Conservation (phyloP, 2,113 vertebrate species). For the Centropus bengalensis region DNA sequence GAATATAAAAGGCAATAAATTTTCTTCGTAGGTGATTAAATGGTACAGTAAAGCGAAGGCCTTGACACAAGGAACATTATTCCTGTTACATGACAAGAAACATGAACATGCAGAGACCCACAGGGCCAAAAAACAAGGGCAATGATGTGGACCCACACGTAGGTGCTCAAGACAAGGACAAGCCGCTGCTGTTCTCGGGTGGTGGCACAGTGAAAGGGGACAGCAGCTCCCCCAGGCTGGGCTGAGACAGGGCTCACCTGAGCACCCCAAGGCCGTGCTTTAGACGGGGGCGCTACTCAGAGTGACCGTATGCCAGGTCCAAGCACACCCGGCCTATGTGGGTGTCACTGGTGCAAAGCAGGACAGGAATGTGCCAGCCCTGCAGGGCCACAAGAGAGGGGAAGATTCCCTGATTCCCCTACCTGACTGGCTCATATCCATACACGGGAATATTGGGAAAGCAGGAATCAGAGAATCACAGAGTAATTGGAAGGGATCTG, state of each 20-base stretch:
- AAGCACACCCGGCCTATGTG: accelerated
- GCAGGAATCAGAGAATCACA: not conserved
- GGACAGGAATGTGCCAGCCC: not conserved
- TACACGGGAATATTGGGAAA: not conserved
- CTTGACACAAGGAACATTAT: constrained; percentile 57
- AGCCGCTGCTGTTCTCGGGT: not conserved
- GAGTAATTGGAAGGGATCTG: no score
- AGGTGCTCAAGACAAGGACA: not conserved
- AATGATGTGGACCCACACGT: accelerated
- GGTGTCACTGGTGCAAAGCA: accelerated
- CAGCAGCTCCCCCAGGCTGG: not conserved
- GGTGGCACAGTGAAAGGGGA: not conserved
- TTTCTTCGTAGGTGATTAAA: constrained; percentile 74
- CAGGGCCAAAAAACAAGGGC: not conserved
- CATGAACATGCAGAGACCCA: constrained; percentile 39
- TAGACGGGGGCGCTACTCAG: not conserved
- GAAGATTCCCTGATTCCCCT: not conserved
- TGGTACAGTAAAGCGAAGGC: constrained; percentile 54
- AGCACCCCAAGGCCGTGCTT: not conserved
- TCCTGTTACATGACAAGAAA: constrained; percentile 60
- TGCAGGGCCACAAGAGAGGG: no score
- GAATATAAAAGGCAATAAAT: constrained; percentile 74
- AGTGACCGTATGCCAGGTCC: accelerated
- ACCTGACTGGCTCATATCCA: accelerated
- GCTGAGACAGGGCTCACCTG: not conserved